Evolutionary conservation across 2,888 invertebrate species (phyloP), one percentile per base, ranked within the genome.

Genomic region (Pristionchus maxplancki): DNA sequence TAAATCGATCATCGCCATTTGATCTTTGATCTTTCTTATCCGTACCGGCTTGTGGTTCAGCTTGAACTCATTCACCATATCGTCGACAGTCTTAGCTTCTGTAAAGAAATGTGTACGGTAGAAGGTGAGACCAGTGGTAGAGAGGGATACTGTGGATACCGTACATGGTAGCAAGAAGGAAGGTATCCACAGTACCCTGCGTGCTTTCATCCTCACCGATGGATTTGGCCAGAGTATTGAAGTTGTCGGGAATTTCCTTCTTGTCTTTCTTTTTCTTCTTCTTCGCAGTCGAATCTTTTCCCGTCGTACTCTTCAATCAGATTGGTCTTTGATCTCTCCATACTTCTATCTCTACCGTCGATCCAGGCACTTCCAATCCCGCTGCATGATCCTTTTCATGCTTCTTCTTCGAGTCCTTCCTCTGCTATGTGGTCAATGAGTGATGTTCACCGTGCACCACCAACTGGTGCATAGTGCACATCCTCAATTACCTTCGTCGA

Each of bases 231-330:
- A 78, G 40, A n/a, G n/a, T 78, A n/a, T 3, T 15, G 44, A 78
- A 78, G 20, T 44, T 78, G 11, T 78, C 78, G 20, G 44, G 40
- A 1, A 48, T 28, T 1, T 78, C 44, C 28, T 78, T 48, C 78
- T 78, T 78, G 11, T 78, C 44, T 48, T 78, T 48, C 78, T 78
- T 78, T 48, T 78, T 78, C 78, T 78, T 78, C 78, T 78, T 78
- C 44, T 78, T 78, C 6, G 44, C 44, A 1, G 78, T 78, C 44
- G 78, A 44, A 78, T 78, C 78, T 28, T 78, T 40, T 1, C 17
- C 24, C 1, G 78, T 78, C n/a, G n/a, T 48, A 78, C 78, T 78
- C 78, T 78, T 24, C 13, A 78, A 78, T 78, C n/a, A n/a, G 44
- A 44, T 78, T 78, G 78, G 48, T 44, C 78, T 28, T 78, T 78